phyloP scores from a whole-genome alignment of 30 jellyfish, hydroid and myxozoan species.

The Morbakka virulenta region DNA sequence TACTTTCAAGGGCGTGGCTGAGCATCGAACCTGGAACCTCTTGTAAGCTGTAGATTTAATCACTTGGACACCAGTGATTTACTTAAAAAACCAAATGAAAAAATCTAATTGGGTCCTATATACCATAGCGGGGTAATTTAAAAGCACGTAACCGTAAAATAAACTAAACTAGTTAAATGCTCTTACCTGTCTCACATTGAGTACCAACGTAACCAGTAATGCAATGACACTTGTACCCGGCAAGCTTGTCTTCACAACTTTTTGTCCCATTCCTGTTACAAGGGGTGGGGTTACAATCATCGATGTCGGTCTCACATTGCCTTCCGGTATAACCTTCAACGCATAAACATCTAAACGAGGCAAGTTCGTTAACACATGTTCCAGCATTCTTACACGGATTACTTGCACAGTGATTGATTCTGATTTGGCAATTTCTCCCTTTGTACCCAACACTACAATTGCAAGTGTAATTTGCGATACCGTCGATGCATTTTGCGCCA shows the following conservation, averaged over 20 bases:
- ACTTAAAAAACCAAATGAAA: too few relatives aligned
- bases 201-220: constrained; percentile 60
- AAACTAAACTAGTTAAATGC: too few relatives aligned
- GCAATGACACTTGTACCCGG: constrained; percentile 46
- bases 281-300: constrained; percentile 63
- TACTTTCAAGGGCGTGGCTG: too few relatives aligned
- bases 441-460: constrained; percentile 71
- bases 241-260: constrained; percentile 43
- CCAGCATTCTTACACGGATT: constrained; percentile 56
- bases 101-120: too few relatives aligned
- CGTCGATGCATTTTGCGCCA: constrained; percentile 62
- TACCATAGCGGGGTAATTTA: too few relatives aligned
- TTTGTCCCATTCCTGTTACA: constrained; percentile 69
- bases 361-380: constrained; percentile 48
- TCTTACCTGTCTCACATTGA: constrained; percentile 68
- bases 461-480: constrained; percentile 66
- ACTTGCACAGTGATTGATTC: constrained; percentile 55
- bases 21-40: too few relatives aligned
- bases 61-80: too few relatives aligned
- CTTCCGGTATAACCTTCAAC: constrained; percentile 66
- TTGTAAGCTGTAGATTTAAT: too few relatives aligned
- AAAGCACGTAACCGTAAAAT: too few relatives aligned
- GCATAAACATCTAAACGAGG: constrained; percentile 53
- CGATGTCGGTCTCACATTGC: constrained; percentile 42
- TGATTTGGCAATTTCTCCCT: constrained; percentile 57